Base-by-base conservation (phyloP, 2,797 vertebrate species). In the Rhabdomys pumilio region DNA sequence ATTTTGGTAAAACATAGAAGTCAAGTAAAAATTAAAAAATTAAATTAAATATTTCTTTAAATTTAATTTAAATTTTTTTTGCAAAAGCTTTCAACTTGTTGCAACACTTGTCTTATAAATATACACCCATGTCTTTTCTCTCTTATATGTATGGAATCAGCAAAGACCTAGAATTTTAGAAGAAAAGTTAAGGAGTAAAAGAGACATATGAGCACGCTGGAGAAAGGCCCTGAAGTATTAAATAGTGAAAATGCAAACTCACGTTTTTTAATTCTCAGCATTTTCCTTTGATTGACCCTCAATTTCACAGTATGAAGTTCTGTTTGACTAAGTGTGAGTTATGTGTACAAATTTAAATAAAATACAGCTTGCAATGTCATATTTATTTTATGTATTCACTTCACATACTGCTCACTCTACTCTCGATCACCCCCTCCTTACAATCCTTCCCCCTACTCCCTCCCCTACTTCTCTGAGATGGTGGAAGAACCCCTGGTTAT, bases 311-410 rank as follows among this genome's bases (percentile, higher is more conserved):
- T 79, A 47, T 47, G 1, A 41, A 34, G 24, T 89, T 91, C 29
- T 53, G 10, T 95, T 92, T 93, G 57, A 76, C 14, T 91, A 81
- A 92, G 47, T 89, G n/a, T 86, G n/a, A 91, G 72, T 79, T 95
- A 6, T 89, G 91, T 17, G 41, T 85, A 19, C 6, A 38, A 72
- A 29, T 67, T 77, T 41, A 63, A 26, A 63, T 82, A 63, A 93
- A 67, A 67, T 67, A 67, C 12, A 65, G 14, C 34, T 14, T 34
- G 34, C 31, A 67, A 31, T 67, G 2, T 67, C 31, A 29, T 63
- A 34, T 34, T 17, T 34, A 50, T 67, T 67, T 34, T 34, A 67
- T 2, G 34, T 67, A 17, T 67, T 17, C 31, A n/a, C 14, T 34
- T n/a, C 17, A 67, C 34, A n/a, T 34, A 14, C 31, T 34, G 31